These are phyloP conservation scores for Campoplex nolae DNA, from an alignment of 2,888 invertebrate genomes.

Conservation along the genomic window DNA sequence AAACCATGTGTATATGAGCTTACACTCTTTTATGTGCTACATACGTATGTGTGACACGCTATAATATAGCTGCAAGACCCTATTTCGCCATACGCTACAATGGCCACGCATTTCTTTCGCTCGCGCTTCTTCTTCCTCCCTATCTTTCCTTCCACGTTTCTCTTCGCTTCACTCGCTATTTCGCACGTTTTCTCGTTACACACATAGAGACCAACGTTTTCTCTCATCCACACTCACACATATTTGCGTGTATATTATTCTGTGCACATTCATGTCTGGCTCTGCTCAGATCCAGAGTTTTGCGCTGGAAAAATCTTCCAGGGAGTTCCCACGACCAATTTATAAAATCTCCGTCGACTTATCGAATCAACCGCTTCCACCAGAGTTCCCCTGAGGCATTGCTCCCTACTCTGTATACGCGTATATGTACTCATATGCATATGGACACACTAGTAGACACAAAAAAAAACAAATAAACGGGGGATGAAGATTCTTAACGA, in stretches of 20 bases:
- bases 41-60: slow-evolving; percentile 25
- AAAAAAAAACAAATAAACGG: background rate
- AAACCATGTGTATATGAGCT: slow-evolving; percentile 31
- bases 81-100: slow-evolving; percentile 35
- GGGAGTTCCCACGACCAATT: slow-evolving; percentile 71
- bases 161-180: slow-evolving; percentile 40
- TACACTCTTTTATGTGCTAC: slow-evolving; percentile 41
- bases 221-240: background rate
- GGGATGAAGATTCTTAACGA: background rate
- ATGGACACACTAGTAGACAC: slow-evolving; percentile 1
- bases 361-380: slow-evolving; percentile 73
- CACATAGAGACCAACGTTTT: background rate
- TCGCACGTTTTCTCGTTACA: slow-evolving; percentile 55
- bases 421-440: slow-evolving; percentile 3
- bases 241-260: background rate
- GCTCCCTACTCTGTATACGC: slow-evolving; percentile 7
- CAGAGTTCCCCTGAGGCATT: slow-evolving; percentile 34
- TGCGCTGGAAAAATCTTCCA: slow-evolving; percentile 48
- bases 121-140: slow-evolving; percentile 12
- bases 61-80: slow-evolving; percentile 45
- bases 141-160: slow-evolving; percentile 13
- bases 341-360: slow-evolving; percentile 76
- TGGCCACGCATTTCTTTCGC: slow-evolving; percentile 49
- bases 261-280: background rate
- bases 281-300: slow-evolving; percentile 3